These are phyloP conservation scores for Hephaestus fuliginosus DNA, from an alignment of 2,797 vertebrate genomes.

Conservation along the genomic window DNA sequence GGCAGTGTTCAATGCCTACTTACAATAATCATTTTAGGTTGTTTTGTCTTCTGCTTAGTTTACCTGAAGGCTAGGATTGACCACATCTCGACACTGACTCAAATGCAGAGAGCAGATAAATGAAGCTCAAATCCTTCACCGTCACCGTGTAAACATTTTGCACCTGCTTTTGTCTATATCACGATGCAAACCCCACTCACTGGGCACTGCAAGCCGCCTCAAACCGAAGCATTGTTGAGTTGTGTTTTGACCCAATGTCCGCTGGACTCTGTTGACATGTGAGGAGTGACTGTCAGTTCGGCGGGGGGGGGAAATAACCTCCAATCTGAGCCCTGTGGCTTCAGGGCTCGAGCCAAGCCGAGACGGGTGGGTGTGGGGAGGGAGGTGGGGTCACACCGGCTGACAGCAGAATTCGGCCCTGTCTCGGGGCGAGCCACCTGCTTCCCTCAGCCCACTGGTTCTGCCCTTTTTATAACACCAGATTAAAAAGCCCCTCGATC, in stretches of 20 bases:
- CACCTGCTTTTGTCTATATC: background rate
- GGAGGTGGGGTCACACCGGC: conserved; percentile 40
- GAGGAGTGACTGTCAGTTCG: conserved; percentile 42
- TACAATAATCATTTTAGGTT: background rate
- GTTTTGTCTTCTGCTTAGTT: background rate
- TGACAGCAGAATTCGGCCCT: conserved; percentile 56
- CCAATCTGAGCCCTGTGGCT: conserved; percentile 64
- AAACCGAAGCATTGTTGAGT: conserved; percentile 20
- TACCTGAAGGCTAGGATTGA: background rate
- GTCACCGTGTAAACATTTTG: background rate
- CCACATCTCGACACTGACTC: background rate
- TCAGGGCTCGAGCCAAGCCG: conserved; percentile 55
- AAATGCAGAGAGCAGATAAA: background rate
- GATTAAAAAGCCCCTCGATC: background rate
- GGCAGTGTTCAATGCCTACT: background rate
- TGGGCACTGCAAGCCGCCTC: too few relatives aligned
- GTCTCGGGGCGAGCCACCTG: conserved; percentile 73
- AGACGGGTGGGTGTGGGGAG: conserved; percentile 51
- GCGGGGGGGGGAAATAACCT: conserved; percentile 56
- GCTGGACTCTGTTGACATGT: conserved; percentile 27
- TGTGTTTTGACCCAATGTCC: conserved; percentile 28
- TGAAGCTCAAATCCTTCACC: background rate
- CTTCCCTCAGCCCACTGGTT: conserved; percentile 54
- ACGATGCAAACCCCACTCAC: background rate
- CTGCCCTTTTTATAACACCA: conserved; percentile 26